phyloP scores from a whole-genome alignment of 2,888 invertebrate species.

The Cinara cedri region DNA sequence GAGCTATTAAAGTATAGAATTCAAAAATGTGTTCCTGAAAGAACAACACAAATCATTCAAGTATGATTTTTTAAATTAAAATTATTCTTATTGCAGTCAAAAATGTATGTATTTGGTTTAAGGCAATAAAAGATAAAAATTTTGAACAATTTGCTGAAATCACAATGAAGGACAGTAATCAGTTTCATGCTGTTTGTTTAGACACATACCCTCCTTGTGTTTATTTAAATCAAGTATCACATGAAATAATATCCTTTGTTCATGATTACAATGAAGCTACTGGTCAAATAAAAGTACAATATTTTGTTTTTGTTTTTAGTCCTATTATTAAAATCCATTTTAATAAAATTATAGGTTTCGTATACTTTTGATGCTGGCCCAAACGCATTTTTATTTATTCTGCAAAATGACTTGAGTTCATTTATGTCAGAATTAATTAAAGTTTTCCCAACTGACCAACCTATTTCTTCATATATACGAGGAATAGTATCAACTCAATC shows the following conservation, averaged over 20 bases:
- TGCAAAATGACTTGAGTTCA: slow-evolving; percentile 75
- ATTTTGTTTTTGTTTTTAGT: not conserved
- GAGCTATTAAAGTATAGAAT: slow-evolving; percentile 79
- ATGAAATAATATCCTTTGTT: slow-evolving; percentile 77
- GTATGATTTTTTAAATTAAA: slow-evolving; percentile 59
- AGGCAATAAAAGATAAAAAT: slow-evolving; percentile 73
- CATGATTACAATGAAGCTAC: slow-evolving; percentile 80
- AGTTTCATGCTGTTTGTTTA: slow-evolving; percentile 90
- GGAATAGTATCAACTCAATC: slow-evolving; percentile 41
- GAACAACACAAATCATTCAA: slow-evolving; percentile 69
- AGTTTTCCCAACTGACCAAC: slow-evolving; percentile 69
- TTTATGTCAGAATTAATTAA: slow-evolving; percentile 73
- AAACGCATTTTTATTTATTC: slow-evolving; percentile 88
- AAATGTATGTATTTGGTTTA: slow-evolving; percentile 54
- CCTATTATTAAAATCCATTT: not conserved
- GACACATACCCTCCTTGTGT: slow-evolving; percentile 93
- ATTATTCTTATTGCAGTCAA: not conserved
- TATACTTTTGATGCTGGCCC: slow-evolving; percentile 99
- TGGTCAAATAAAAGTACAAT: slow-evolving; percentile 69
- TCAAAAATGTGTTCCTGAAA: slow-evolving; percentile 74
- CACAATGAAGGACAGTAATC: slow-evolving; percentile 97
- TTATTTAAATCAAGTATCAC: slow-evolving; percentile 90
- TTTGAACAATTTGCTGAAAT: slow-evolving; percentile 87
- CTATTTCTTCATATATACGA: slow-evolving; percentile 48
- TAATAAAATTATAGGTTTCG: slow-evolving; percentile 69